Percentiles rank a stretch among this genome's conserved stretches.
These are phyloP conservation scores for Drosophila meridiana DNA, from an alignment of 2,888 invertebrate species.

Conservation along the genomic window DNA sequence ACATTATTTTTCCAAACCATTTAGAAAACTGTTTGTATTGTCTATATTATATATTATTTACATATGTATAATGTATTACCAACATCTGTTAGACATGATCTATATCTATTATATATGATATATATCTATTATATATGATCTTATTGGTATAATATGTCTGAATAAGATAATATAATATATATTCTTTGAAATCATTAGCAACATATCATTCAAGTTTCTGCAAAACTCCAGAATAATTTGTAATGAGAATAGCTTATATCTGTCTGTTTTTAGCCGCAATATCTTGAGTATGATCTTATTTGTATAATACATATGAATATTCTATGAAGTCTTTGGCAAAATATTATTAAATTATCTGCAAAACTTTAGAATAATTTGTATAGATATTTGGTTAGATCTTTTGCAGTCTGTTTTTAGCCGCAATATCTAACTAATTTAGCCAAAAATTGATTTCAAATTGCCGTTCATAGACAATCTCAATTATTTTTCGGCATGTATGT, in stretches of 20 bases:
- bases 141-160: not conserved
- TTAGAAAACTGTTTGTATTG: not conserved
- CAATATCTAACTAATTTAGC: not conserved
- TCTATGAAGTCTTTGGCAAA: not conserved
- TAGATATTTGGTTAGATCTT: not conserved
- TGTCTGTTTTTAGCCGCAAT: no score
- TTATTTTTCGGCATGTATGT: slow-evolving; percentile 1
- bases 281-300: not conserved
- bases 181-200: no score
- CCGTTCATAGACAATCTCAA: not conserved
- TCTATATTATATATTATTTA: no score
- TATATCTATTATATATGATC: not conserved
- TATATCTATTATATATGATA: no score
- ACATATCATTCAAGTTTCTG: no score
- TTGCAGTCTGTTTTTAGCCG: not conserved
- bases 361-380: not conserved
- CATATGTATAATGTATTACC: no score
- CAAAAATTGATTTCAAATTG: not conserved
- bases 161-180: no score
- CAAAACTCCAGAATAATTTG: no score
- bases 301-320: not conserved
- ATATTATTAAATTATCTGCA: not conserved
- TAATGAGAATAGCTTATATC: no score
- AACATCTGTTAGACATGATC: no score
- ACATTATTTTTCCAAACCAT: not conserved